Evolutionary conservation across 2,113 vertebrate species (phyloP), one percentile per base, ranked within the genome.

Genomic region (Triplophysa tibetana): DNA sequence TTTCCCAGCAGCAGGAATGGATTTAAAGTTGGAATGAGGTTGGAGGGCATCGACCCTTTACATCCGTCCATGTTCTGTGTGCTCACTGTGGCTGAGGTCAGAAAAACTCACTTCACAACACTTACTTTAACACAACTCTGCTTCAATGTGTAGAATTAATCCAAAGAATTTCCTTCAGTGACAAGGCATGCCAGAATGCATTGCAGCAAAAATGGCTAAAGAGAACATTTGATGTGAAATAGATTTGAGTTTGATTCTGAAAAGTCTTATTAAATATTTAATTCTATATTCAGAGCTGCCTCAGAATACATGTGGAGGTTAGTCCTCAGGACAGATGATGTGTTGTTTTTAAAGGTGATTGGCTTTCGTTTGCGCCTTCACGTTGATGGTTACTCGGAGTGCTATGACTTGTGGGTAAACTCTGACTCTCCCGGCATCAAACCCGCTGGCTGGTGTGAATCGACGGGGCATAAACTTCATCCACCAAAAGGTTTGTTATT

Each of bases 331-430:
- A 4, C 10, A 43, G 8, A 43, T 43, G 41, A 43, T 6, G n/a
- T 24, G 26, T 56, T 78, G n/a, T 70, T 68, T 70, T 84, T 21
- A 41, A 67, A 93, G 93, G 91, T 92, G 52, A 91, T 90, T 85
- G 93, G 92, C 38, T 89, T 81, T 79, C 90, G 92, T 19, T 72
- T 94, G 33, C 92, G 92, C 13, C 89, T 94, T 50, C 93, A 92
- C 24, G 92, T 94, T 1, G 93, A 94, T 0, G 86, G 91, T 0
- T 94, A 88, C 85, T 90, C 92, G 0, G 92, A 93, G 75, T 93
- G 93, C 87, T 94, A 93, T 87, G 91, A 94, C 86, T 93, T 93
- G 85, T 94, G 93, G 93, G 89, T 90, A 62, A 93, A 94, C 2
- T 86, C 89, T 0, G 91, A 94, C 77, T 92, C 92, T 4, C 74